Evolutionary conservation across 1,140 invertebrate genomes (phyloP).

Genomic region (Pseudomyrmex sp.): DNA sequence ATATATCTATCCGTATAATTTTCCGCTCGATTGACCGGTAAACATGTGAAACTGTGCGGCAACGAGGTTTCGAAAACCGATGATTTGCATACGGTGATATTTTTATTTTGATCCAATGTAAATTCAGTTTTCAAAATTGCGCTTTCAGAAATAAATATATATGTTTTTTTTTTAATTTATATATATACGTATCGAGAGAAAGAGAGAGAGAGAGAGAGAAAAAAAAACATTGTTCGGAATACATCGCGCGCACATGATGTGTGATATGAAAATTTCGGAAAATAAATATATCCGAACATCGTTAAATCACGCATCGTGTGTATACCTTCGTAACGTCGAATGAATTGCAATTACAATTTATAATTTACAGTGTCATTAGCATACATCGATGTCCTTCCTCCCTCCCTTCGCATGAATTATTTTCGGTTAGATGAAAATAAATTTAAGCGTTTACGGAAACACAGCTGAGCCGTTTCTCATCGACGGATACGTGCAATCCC

Average conservation of each 20-base stretch:
- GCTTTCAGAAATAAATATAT: not conserved
- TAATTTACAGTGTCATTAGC: conserved; percentile 17
- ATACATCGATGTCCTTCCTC: not conserved
- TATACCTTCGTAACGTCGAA: conserved; percentile 12
- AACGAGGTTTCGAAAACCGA: conserved; percentile 4
- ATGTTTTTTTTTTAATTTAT: too few relatives aligned
- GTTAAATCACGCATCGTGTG: not conserved
- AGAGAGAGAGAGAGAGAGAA: not conserved
- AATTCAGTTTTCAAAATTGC: conserved; percentile 37
- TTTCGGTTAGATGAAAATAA: conserved; percentile 52
- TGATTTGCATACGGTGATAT: conserved; percentile 29
- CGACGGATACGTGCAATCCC: conserved; percentile 27
- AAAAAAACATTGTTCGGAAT: conserved; percentile 6
- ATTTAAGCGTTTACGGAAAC: conserved; percentile 30
- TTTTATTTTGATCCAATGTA: conserved; percentile 24
- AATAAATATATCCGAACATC: conserved; percentile 15
- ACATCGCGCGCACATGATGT: too few relatives aligned
- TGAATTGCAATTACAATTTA: conserved; percentile 30
- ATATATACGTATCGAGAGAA: too few relatives aligned
- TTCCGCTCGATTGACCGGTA: conserved; percentile 40
- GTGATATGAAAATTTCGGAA: not conserved
- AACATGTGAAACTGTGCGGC: conserved; percentile 18
- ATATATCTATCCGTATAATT: conserved; percentile 21
- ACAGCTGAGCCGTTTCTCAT: conserved; percentile 44
- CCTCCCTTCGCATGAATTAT: conserved; percentile 39